Evolutionary conservation across 2,113 vertebrate genomes (phyloP), one percentile per base, ranked within the genome.

Genomic region (Pseudopodoces humilis): DNA sequence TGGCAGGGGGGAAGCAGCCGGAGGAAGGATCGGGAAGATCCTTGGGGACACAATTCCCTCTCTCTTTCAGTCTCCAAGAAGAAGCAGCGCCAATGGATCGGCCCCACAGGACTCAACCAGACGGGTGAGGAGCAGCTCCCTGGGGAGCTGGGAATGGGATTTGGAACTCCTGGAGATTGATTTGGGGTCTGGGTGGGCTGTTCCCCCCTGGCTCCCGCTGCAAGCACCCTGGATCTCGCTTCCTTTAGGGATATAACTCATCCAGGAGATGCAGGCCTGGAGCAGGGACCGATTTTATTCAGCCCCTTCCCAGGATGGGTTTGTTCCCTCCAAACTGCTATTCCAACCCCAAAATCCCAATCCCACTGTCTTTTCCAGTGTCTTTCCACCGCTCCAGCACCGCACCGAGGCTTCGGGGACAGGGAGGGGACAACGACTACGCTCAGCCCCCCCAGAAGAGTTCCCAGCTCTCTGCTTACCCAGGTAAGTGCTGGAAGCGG

Each of bases 81-180:
- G 91, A 96, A 97, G 93, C 96, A 98, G 80, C 97, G 97, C 15
- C 98, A 98, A 24, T 98, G 98, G 98, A 98, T 98, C 2, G 98
- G 98, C 43, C 98, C 98, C 23, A 98, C 97, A 0, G 97, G 95
- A 68, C 72, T 98, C 91, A 97, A 81, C 92, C 98, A 98, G 87
- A 98, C 81, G 1, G 97, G 98, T 96, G 69, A 97, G 97, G 69
- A 78, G 50, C 50, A 30, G 92, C 22, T 21, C 14, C 3, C 31
- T 5, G 9, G 0, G 22, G 33, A n/a, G 20, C 22, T 37, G 63
- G 44, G 56, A 50, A 6, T 8, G 46, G 46, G 33, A 30, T 59
- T 60, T 28, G 31, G 70, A 39, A 15, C 0, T 49, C 50, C 65
- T 63, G 30, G 30, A 41, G 7, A 16, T 31, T 6, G 2, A 30